Conservation (phyloP, 2,888 invertebrate species). For the Andrena camellia region DNA sequence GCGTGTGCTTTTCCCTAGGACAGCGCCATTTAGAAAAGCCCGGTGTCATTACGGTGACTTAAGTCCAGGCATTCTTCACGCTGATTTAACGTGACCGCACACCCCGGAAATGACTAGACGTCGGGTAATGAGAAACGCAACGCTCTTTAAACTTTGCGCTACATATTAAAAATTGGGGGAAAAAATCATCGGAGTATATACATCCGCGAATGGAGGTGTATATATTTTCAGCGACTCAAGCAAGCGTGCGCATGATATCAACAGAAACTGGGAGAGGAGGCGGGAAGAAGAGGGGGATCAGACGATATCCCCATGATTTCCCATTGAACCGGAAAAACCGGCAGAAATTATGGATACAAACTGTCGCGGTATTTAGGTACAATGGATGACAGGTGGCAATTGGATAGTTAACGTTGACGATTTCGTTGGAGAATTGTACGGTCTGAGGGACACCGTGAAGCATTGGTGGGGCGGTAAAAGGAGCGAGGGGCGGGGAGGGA, state of each 20-base stretch:
- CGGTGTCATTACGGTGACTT: neutral
- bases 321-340: slow-evolving; percentile 27
- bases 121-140: neutral
- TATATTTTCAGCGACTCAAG: neutral
- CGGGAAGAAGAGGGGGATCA: neutral
- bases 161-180: neutral
- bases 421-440: slow-evolving; percentile 66
- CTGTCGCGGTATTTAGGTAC: slow-evolving; percentile 50
- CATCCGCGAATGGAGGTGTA: neutral
- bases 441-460: slow-evolving; percentile 36
- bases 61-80: neutral
- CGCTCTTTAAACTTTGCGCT: neutral
- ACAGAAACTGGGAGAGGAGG: neutral
- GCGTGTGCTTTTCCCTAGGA: slow-evolving; percentile 26
- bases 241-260: neutral
- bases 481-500: neutral
- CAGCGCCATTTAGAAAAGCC: slow-evolving; percentile 15
- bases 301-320: neutral
- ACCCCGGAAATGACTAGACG: neutral
- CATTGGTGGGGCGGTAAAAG: slow-evolving; percentile 25
- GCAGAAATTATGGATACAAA: slow-evolving; percentile 50
- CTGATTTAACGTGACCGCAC: neutral
- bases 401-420: slow-evolving; percentile 73
- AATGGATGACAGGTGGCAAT: slow-evolving; percentile 71
- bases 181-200: neutral